These are phyloP conservation scores for Drosophila basisetae DNA, from an alignment of 2,888 invertebrate species.

Conservation along the genomic window DNA sequence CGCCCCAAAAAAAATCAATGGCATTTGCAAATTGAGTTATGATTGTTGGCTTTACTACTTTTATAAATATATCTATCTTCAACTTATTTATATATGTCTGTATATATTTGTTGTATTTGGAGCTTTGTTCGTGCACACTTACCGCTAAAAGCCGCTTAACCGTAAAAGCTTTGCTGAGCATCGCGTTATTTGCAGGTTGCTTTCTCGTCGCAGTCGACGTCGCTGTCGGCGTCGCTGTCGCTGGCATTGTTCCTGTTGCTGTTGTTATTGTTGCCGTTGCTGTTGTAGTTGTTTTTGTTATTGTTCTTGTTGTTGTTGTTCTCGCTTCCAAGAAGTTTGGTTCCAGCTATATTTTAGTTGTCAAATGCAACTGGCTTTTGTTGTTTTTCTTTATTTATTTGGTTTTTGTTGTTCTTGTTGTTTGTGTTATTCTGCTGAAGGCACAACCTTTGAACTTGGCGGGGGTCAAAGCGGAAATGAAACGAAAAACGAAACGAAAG, in stretches of 20 bases:
- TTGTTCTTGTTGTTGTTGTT: conserved; percentile 19
- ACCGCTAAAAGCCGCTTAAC: conserved; percentile 82
- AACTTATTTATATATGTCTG: not conserved
- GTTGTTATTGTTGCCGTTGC: conserved; percentile 36
- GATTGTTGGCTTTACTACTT: conserved; percentile 15
- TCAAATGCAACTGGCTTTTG: conserved; percentile 38
- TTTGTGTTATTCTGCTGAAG: conserved; percentile 25
- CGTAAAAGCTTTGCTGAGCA: conserved; percentile 75
- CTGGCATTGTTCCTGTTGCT: conserved; percentile 23
- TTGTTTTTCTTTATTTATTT: conserved; percentile 18
- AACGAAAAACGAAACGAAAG: conserved; percentile 56
- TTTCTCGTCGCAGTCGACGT: conserved; percentile 72
- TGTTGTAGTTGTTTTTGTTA: conserved; percentile 40
- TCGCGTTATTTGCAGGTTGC: conserved; percentile 74
- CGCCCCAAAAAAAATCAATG: conserved; percentile 65
- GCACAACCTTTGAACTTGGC: conserved; percentile 72
- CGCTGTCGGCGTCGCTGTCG: conserved; percentile 54
- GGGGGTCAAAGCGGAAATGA: conserved; percentile 70
- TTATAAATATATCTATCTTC: not conserved
- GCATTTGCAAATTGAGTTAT: conserved; percentile 51
- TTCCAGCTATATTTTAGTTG: conserved; percentile 43
- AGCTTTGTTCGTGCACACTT: conserved; percentile 61
- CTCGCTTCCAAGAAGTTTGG: conserved; percentile 6
- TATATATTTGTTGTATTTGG: conserved; percentile 23
- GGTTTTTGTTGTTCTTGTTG: conserved; percentile 21